These are phyloP conservation scores for Lithosia quadra DNA, from an alignment of 2,888 invertebrate genomes.

Conservation along the genomic window DNA sequence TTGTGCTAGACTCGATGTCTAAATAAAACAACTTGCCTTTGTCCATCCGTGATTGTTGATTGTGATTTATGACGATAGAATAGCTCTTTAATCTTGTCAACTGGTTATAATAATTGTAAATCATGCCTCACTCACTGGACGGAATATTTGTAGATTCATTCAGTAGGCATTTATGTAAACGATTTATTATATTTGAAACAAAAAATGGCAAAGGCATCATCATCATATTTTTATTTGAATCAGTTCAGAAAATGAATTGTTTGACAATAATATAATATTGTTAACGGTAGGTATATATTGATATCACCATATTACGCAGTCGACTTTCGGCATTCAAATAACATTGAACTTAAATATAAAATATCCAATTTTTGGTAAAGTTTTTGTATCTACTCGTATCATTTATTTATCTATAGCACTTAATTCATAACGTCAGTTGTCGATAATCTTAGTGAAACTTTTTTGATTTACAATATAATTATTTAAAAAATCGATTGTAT, in stretches of 20 bases:
- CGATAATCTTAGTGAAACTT: too few species aligned
- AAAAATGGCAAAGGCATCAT: not conserved
- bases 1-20: slow-evolving; percentile 20
- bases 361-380: too few species aligned
- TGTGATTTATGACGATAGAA: slow-evolving; percentile 42
- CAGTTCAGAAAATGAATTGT: not conserved
- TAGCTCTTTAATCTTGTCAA: slow-evolving; percentile 24
- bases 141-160: not conserved
- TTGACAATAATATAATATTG: not conserved
- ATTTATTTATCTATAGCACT: too few species aligned
- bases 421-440: too few species aligned
- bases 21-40: slow-evolving; percentile 32
- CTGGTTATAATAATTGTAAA: slow-evolving; percentile 29
- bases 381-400: too few species aligned
- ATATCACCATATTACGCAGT: too few species aligned
- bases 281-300: not conserved
- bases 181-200: not conserved
- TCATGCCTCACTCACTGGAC: slow-evolving; percentile 15
- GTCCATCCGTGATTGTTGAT: slow-evolving; percentile 43
- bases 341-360: too few species aligned
- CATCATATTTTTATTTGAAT: not conserved
- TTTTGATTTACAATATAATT: too few species aligned
- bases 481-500: too few species aligned
- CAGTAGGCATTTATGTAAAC: not conserved
- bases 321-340: too few species aligned